Evolutionary conservation across 2,888 invertebrate species (phyloP).

Genomic region (Subacronicta megacephala): DNA sequence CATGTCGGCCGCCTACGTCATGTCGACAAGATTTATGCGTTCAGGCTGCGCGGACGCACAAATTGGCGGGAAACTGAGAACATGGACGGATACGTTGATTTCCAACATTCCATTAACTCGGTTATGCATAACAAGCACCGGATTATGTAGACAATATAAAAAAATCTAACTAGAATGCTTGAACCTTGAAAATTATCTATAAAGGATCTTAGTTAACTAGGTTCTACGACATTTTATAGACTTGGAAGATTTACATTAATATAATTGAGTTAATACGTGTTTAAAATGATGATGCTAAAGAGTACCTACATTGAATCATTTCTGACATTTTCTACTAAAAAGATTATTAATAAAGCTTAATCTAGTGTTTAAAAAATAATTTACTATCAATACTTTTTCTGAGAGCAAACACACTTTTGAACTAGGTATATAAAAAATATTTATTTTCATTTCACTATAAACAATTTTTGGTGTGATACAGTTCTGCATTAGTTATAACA

Average conservation of each 20-base stretch:
- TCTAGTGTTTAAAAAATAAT: too few relatives aligned
- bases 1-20: conserved; percentile 85
- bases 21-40: conserved; percentile 84
- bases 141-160: conserved; percentile 62
- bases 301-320: conserved; percentile 22
- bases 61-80: conserved; percentile 81
- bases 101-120: conserved; percentile 72
- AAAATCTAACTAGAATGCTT: conserved; percentile 63
- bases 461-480: background rate
- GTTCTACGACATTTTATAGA: conserved; percentile 51
- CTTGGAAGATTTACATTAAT: conserved; percentile 40
- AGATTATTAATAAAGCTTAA: too few relatives aligned
- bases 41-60: conserved; percentile 79
- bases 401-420: too few relatives aligned
- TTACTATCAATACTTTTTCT: too few relatives aligned
- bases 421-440: too few relatives aligned
- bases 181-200: conserved; percentile 68
- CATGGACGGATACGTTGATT: conserved; percentile 71
- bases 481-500: background rate
- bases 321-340: background rate
- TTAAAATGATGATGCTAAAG: conserved; percentile 37
- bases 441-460: background rate
- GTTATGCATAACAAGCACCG: conserved; percentile 74
- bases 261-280: conserved; percentile 52
- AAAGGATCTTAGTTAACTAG: conserved; percentile 56